A percentile compares a stretch with the other conserved stretches of the same genome.
These are phyloP conservation scores for Galaxea fascicularis DNA, from an alignment of 92 coral and sea anemone genomes.

Conservation along the genomic window DNA sequence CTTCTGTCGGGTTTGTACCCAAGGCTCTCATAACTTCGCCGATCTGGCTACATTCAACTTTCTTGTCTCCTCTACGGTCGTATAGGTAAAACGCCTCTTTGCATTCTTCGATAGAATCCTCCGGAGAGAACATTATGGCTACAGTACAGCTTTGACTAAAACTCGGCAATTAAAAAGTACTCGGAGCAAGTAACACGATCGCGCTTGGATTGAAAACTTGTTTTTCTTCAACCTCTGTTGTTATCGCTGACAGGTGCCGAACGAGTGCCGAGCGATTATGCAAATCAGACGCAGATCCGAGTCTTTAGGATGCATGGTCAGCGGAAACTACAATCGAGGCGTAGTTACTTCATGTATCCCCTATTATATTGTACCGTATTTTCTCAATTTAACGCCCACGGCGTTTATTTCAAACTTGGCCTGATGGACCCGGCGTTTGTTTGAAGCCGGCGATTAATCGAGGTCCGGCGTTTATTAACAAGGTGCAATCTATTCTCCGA, in stretches of 20 bases:
- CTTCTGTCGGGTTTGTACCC: conserved; percentile 94
- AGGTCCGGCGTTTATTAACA: too few species aligned
- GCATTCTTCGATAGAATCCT: conserved; percentile 64
- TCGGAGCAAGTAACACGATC: background rate
- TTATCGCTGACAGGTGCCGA: conserved; percentile 31
- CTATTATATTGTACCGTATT: too few species aligned
- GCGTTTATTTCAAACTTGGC: too few species aligned
- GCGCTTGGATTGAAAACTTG: conserved; percentile 14
- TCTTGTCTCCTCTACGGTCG: conserved; percentile 91
- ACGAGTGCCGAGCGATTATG: background rate
- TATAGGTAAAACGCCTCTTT: conserved; percentile 87
- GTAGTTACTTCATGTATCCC: too few species aligned
- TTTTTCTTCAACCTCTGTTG: conserved; percentile 34
- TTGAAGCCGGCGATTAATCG: too few species aligned
- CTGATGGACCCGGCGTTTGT: too few species aligned
- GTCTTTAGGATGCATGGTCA: background rate
- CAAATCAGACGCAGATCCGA: background rate
- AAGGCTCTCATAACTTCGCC: conserved; percentile 99
- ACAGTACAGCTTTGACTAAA: background rate
- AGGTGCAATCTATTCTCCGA: too few species aligned
- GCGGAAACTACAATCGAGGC: too few species aligned
- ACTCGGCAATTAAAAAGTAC: background rate
- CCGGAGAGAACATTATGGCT: conserved; percentile 33
- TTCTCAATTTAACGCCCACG: too few species aligned
- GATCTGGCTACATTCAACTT: conserved; percentile 83